Evolutionary conservation across 2,888 invertebrate genomes (phyloP), one percentile per base, ranked within the genome.

Genomic region (Siphlonurus alternatus): DNA sequence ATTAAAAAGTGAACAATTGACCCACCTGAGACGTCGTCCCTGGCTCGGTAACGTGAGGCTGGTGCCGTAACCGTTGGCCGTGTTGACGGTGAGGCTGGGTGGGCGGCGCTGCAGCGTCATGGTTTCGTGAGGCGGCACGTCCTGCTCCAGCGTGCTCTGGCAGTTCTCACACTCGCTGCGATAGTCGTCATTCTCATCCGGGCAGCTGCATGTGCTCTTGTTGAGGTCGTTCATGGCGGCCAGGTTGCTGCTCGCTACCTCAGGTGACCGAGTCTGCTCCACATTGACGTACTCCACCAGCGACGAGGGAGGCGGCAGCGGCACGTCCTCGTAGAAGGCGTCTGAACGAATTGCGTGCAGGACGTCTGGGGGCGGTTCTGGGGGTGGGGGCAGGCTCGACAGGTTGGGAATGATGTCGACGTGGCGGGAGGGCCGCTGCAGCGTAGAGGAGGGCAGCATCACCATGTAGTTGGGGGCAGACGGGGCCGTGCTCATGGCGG

Each of bases 81-180:
- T 65, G 72, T 71, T 69, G 71, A 74, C 53, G 73, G 72, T 64
- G 74, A 68, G 64, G 24, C 80, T 80, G 65, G 78, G 76, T 53
- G 80, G 79, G 70, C 81, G 74, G 69, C 85, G 78, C 71, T 85
- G 85, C 67, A 85, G 73, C 51, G 85, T 85, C 85, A 85, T 85
- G 1, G 85, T 85, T 73, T 84, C 84, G 65, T 83, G 83, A 23
- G 78, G 76, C 25, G 81, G 80, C 62, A 78, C 77, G 66, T 80
- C 78, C 68, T 83, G 83, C 67, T 81, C 80, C 70, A 82, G 82
- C 2, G 86, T 84, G 62, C 87, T 86, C 76, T 89, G 89, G 77
- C 89, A 89, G 78, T 89, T 89, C 76, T 89, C 89, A 76, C 89
- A 89, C 76, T 89, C 89, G 76, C 86, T 88, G 69, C 89, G 81